Conservation (phyloP, 2,113 vertebrate species). For the Passerina amoena region DNA sequence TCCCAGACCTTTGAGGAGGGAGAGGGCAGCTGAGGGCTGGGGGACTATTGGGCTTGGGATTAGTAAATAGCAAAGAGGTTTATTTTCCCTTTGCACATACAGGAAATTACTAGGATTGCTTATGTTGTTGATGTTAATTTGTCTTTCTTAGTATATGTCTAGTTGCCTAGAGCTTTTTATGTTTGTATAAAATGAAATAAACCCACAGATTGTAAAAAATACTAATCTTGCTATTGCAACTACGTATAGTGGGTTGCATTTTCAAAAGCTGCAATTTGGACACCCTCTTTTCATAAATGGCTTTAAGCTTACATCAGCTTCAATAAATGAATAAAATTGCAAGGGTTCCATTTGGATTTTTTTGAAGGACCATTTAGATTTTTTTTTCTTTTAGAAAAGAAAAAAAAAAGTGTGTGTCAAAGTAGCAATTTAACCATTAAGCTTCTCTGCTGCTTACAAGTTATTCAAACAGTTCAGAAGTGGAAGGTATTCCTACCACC, state of each 20-base stretch:
- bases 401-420: background rate
- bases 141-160: background rate
- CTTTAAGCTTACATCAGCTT: background rate
- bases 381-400: background rate
- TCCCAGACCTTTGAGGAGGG: background rate
- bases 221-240: background rate
- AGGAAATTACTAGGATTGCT: conserved; percentile 35
- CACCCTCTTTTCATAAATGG: background rate
- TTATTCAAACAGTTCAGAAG: background rate
- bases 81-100: conserved; percentile 1
- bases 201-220: background rate
- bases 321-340: background rate
- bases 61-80: conserved; percentile 4
- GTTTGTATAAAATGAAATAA: background rate
- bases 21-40: background rate
- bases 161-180: background rate
- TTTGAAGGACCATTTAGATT: background rate
- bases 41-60: background rate
- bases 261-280: background rate
- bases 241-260: background rate
- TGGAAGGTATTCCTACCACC: background rate
- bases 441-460: background rate
- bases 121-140: background rate
- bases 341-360: background rate
- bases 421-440: background rate